Base-by-base conservation (phyloP, 2,797 vertebrate genomes). In the Danio albolineatus region DNA sequence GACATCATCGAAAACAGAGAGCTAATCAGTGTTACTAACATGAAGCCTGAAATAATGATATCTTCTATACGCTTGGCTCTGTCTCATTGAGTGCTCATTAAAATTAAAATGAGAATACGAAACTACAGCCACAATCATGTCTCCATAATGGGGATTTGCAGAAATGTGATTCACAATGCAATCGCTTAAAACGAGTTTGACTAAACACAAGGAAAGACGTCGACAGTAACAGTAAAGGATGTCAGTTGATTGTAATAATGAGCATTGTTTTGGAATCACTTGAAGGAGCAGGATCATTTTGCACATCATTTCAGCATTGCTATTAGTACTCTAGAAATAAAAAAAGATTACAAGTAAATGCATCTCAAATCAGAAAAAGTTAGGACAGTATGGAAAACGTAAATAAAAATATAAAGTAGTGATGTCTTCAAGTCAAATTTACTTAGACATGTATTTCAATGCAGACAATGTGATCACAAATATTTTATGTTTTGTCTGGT, bases 1-100 rank as follows among this genome's bases (percentile, higher is more conserved):
- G 76, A 41, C 46, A 38, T 62, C 57, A 75, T 75, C 57, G 51
- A 36, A 73, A 39, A 64, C 17, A 64, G 28, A 60, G 57, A 75
- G 73, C 46, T 64, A 64, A 76, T 76, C 73, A 62, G 48, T 39
- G 28, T 53, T 51, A 17, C 73, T 51, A 19, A 51, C 46, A 64
- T 16, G 46, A 43, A 73, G 60, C 73, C 41, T 76, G 60, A 64
- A 64, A 64, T 76, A 64, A 76, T 76, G 73, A 73, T 48, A 60
- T 57, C 17, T 59, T 59, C 21, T 12, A 38, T 56, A 43, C 12
- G 38, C 38, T 56, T 43, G n/a, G 51, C n/a, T 17, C 21, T 48
- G 43, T 38, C 43, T 60, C 72, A 48, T 60, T 38, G 72, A 59
- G 71, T 48, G 43, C 72, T 61, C 72, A 73, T 73, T 73, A 73